Conservation (phyloP, 2,888 invertebrate genomes). For the Amblyjoppa fuscipennis region DNA sequence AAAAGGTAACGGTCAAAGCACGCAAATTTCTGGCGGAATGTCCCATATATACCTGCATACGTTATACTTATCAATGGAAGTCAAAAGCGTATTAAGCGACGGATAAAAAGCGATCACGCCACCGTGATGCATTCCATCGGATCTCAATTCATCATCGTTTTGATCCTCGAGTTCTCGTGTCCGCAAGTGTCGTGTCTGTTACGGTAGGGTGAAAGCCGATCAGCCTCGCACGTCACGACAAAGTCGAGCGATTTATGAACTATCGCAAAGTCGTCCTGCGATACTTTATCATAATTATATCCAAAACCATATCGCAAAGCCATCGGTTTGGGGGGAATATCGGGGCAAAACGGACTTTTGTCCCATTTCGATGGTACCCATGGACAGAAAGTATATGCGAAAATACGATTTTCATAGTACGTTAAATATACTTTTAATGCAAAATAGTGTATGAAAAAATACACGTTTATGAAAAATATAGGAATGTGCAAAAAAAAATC, state of each 20-base stretch:
- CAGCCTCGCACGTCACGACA: slow-evolving; percentile 5
- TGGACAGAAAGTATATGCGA: not conserved
- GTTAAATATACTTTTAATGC: too few relatives aligned
- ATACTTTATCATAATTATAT: not conserved
- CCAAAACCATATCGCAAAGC: not conserved
- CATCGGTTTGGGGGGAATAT: not conserved
- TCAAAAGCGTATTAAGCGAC: slow-evolving; percentile 12
- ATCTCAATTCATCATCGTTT: slow-evolving; percentile 7
- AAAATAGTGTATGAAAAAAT: too few relatives aligned
- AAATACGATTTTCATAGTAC: too few relatives aligned
- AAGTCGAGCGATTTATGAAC: not conserved
- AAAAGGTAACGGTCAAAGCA: too few relatives aligned
- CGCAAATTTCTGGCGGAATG: too few relatives aligned
- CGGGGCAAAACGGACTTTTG: not conserved
- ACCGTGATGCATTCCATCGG: slow-evolving; percentile 40
- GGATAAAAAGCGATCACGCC: slow-evolving; percentile 27
- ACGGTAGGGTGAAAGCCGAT: not conserved
- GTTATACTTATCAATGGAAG: slow-evolving; percentile 19
- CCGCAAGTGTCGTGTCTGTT: not conserved
- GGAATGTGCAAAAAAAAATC: too few relatives aligned
- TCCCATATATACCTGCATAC: not conserved
- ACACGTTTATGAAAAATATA: too few relatives aligned
- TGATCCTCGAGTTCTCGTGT: slow-evolving; percentile 15
- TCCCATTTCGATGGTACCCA: not conserved
- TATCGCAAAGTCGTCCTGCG: not conserved